phyloP scores from a whole-genome alignment of 1,140 invertebrate species.

The Teleopsis dalmanni region DNA sequence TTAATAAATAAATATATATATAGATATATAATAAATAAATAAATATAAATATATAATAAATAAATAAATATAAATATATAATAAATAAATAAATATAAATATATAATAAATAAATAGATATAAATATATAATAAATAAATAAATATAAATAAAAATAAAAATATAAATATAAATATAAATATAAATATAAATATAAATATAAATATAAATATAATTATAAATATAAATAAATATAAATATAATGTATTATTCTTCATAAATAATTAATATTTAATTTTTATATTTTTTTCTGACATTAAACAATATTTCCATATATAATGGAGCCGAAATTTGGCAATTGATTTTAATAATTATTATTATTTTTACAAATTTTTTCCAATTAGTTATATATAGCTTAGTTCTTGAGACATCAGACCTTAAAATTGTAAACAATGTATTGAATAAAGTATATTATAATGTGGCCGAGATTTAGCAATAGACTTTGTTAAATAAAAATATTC shows the following conservation, averaged over 20 bases:
- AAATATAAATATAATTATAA: neutral
- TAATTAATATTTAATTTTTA: neutral
- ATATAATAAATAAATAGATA: neutral
- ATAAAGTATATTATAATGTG: too few relatives aligned
- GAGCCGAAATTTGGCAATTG: too few relatives aligned
- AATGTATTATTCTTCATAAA: neutral
- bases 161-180: constrained; percentile 6
- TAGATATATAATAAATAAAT: constrained; percentile 1
- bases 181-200: neutral
- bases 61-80: neutral
- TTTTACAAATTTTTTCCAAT: too few relatives aligned
- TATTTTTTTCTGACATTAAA: neutral
- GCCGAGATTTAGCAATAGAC: too few relatives aligned
- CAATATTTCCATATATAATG: too few relatives aligned
- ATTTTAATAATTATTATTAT: too few relatives aligned
- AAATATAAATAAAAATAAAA: too few relatives aligned
- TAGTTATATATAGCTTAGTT: too few relatives aligned
- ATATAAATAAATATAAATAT: neutral
- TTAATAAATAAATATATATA: neutral
- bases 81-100: neutral
- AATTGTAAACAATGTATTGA: too few relatives aligned
- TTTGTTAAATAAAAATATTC: too few relatives aligned
- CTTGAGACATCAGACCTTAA: too few relatives aligned
- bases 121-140: neutral
- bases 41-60: neutral